Evolutionary conservation across 2,113 vertebrate genomes (phyloP).

Genomic region (Tachysurus fulvidraco): DNA sequence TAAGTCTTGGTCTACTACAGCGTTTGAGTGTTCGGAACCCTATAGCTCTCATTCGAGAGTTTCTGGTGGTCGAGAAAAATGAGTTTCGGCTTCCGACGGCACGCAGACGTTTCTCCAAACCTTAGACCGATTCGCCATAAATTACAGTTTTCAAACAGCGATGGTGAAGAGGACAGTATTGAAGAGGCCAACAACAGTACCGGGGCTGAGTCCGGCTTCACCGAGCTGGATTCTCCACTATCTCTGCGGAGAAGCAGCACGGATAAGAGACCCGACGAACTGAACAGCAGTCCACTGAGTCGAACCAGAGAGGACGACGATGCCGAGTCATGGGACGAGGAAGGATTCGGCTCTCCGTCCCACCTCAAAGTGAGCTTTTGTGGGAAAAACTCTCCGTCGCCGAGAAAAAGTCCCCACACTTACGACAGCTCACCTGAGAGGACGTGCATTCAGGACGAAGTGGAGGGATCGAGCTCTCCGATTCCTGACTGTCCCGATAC

Average conservation of each 20-base stretch:
- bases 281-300: constrained; percentile 64
- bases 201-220: constrained; percentile 90
- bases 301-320: constrained; percentile 77
- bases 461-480: constrained; percentile 76
- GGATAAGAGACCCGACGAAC: constrained; percentile 65
- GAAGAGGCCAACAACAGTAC: constrained; percentile 89
- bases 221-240: constrained; percentile 87
- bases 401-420: constrained; percentile 70
- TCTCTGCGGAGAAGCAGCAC: constrained; percentile 66
- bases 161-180: constrained; percentile 84
- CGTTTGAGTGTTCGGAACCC: neutral
- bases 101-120: constrained; percentile 64
- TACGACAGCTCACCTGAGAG: constrained; percentile 63
- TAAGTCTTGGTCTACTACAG: neutral
- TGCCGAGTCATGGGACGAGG: constrained; percentile 83
- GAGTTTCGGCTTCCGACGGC: constrained; percentile 68
- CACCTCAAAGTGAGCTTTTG: constrained; percentile 73
- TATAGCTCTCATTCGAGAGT: neutral
- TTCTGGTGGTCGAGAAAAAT: constrained; percentile 59
- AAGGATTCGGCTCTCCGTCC: constrained; percentile 82
- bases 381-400: constrained; percentile 75
- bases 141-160: constrained; percentile 80
- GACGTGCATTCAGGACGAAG: constrained; percentile 56
- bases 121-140: constrained; percentile 79
- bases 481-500: constrained; percentile 86